Evolutionary conservation across 2,888 invertebrate species (phyloP).

Genomic region (Tachina lurida): DNA sequence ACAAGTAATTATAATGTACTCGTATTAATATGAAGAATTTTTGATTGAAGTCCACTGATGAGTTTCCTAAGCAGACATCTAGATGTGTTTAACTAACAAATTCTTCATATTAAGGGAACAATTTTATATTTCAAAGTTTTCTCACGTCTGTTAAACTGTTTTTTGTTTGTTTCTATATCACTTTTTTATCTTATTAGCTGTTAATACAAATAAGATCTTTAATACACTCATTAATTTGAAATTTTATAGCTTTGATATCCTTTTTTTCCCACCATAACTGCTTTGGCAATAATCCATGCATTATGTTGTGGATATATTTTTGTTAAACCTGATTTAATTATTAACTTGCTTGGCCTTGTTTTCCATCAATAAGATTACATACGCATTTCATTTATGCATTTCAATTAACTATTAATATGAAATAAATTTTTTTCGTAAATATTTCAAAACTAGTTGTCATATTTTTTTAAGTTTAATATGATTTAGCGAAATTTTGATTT

Average conservation of each 20-base stretch:
- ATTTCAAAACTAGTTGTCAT: slow-evolving; percentile 47
- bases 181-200: neutral
- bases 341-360: slow-evolving; percentile 29
- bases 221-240: neutral
- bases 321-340: neutral
- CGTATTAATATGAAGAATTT: too few species aligned
- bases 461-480: slow-evolving; percentile 26
- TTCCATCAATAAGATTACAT: slow-evolving; percentile 9
- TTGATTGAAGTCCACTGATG: too few species aligned
- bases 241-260: slow-evolving; percentile 25
- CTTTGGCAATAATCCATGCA: neutral
- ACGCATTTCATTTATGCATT: slow-evolving; percentile 23
- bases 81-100: too few species aligned
- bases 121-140: neutral
- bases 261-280: slow-evolving; percentile 13
- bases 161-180: neutral
- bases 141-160: neutral
- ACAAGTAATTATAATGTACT: too few species aligned
- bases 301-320: neutral
- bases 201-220: neutral
- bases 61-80: too few species aligned
- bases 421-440: slow-evolving; percentile 2
- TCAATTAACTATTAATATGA: slow-evolving; percentile 16
- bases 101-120: too few species aligned
- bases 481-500: slow-evolving; percentile 27